Evolutionary conservation across 2,888 invertebrate genomes (phyloP), one percentile per base, ranked within the genome.

Genomic region (Iselma pallidipennis): DNA sequence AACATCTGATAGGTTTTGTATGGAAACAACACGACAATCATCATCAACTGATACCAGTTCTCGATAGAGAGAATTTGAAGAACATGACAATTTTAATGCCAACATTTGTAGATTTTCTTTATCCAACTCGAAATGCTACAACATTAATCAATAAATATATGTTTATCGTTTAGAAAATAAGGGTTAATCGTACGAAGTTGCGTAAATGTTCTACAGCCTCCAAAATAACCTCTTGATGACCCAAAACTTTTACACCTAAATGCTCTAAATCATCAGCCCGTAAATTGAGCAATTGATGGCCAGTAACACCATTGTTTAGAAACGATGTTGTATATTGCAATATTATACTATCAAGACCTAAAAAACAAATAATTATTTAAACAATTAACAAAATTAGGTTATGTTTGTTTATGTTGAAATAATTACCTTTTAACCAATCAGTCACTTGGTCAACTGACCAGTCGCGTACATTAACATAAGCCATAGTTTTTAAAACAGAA

Each of bases 141-240:
- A 83, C 65, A 66, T 72, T n/a, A 21, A 10, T 1, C 29, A 14
- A 29, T 5, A 10, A 28, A 33, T 28, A 31, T 14, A 16, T 52
- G 52, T 49, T 16, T n/a, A 52, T 52, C 4, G 7, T 45, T 4
- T n/a, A n/a, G n/a, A n/a, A n/a, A n/a, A n/a, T n/a, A n/a, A n/a
- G n/a, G n/a, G n/a, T n/a, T n/a, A n/a, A n/a, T n/a, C 90, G 86
- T 83, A 94, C 94, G 83, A 96, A 92, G 82, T 94, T 92, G 71
- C 92, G 85, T 50, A 98, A 85, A 72, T 95, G 91, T 74, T 95
- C 95, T 12, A 97, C 92, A 53, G 95, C 96, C 81, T 96, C 96
- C 49, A 98, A 85, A 66, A 98, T 88, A 56, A 96, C 88, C 80
- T 96, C 96, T 81, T 97, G 96, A 80, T 97, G 96, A 9, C 97